Conservation (phyloP, 2,797 vertebrate species). For the Rhodeus uyekii region DNA sequence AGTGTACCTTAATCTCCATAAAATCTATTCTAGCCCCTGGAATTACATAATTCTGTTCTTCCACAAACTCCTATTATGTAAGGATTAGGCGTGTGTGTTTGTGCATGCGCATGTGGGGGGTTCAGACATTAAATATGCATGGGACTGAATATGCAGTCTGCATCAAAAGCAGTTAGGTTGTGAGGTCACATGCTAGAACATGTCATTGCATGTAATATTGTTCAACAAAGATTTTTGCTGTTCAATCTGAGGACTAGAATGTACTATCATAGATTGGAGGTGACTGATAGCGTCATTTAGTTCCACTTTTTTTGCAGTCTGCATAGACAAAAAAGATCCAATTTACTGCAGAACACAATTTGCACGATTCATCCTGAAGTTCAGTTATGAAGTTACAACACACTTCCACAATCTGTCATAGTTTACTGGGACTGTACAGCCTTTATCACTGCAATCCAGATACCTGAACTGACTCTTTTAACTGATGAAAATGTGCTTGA, state of each 20-base stretch:
- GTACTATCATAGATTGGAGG: not conserved
- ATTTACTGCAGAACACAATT: not conserved
- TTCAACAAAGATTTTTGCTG: not conserved
- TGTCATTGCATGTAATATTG: not conserved
- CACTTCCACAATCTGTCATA: not conserved
- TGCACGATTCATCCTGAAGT: not conserved
- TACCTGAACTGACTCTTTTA: not conserved
- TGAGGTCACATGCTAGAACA: constrained; percentile 2
- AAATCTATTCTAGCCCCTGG: not conserved
- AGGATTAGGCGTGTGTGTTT: constrained; percentile 21
- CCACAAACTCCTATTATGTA: constrained; percentile 25
- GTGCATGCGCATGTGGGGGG: not conserved
- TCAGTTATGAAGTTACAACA: not conserved
- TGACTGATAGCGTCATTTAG: not conserved
- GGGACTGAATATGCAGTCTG: constrained; percentile 30
- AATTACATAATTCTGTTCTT: constrained; percentile 22
- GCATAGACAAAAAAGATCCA: not conserved
- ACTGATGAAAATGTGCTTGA: not conserved
- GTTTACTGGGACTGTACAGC: not conserved
- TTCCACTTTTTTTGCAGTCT: not conserved
- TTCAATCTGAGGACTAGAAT: not conserved
- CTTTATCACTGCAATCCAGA: not conserved
- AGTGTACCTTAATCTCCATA: not conserved
- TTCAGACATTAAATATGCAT: constrained; percentile 49
- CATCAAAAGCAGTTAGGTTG: constrained; percentile 8